Conservation (phyloP, 2,113 vertebrate species). For the Rhipidura dahli region DNA sequence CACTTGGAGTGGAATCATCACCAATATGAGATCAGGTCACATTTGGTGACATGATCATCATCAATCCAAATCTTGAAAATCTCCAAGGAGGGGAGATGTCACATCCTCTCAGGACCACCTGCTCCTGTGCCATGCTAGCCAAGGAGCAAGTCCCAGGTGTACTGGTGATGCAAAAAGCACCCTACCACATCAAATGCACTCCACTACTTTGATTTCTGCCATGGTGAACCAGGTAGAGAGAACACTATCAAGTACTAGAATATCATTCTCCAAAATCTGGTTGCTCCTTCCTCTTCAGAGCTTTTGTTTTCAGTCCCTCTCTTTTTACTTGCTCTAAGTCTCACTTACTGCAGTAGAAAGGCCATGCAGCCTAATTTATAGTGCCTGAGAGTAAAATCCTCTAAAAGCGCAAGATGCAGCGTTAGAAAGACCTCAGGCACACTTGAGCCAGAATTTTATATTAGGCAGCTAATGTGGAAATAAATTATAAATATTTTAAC, state of each 20-base stretch:
- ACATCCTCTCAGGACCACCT: background rate
- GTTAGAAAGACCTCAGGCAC: background rate
- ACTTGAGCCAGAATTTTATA: background rate
- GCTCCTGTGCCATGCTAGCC: accelerated
- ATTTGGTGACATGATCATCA: background rate
- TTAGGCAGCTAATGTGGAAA: background rate
- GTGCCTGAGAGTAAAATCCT: background rate
- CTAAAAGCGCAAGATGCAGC: background rate
- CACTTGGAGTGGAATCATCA: background rate
- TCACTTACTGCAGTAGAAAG: background rate
- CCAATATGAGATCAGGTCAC: background rate
- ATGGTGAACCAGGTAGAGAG: background rate
- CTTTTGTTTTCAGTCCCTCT: background rate
- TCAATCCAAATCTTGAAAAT: background rate
- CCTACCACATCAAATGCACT: background rate
- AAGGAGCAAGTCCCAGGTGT: background rate
- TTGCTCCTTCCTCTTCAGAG: background rate
- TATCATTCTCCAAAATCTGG: background rate
- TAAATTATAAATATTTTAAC: background rate
- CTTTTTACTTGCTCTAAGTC: background rate
- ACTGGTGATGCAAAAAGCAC: background rate
- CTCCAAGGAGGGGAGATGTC: background rate
- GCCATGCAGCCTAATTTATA: background rate
- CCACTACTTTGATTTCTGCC: background rate
- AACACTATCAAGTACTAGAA: background rate